phyloP scores from a whole-genome alignment of 2,113 vertebrate species.

The Mormyrus lacerda region DNA sequence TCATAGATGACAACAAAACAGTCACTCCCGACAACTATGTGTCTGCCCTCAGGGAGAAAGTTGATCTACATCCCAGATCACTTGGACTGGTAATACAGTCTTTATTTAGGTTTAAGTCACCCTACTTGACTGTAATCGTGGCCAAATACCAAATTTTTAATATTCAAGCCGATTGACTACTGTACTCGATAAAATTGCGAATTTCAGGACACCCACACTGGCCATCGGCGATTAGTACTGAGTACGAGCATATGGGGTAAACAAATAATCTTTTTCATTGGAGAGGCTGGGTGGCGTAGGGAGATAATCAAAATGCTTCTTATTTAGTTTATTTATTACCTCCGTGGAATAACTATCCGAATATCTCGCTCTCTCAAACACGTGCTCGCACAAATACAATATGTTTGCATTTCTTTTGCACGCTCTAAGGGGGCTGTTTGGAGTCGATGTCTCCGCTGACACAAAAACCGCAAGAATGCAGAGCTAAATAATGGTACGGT shows the following conservation, averaged over 20 bases:
- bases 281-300: not conserved
- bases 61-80: not conserved
- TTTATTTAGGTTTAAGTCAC: not conserved
- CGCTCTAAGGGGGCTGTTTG: not conserved
- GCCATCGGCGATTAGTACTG: not conserved
- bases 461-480: not conserved
- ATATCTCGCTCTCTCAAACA: not conserved
- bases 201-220: not conserved
- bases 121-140: not conserved
- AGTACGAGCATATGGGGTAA: not conserved
- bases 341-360: not conserved
- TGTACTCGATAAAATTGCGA: not conserved
- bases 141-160: not conserved
- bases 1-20: not conserved
- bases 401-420: not conserved
- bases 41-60: not conserved
- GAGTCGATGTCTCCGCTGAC: not conserved
- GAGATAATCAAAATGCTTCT: not conserved
- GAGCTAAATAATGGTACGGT: not conserved
- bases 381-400: not conserved
- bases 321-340: not conserved
- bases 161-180: not conserved
- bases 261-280: not conserved
- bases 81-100: not conserved
- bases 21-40: not conserved